Evolutionary conservation across 2,888 invertebrate species (phyloP), one percentile per base, ranked within the genome.

Genomic region (Melieria crassipennis): DNA sequence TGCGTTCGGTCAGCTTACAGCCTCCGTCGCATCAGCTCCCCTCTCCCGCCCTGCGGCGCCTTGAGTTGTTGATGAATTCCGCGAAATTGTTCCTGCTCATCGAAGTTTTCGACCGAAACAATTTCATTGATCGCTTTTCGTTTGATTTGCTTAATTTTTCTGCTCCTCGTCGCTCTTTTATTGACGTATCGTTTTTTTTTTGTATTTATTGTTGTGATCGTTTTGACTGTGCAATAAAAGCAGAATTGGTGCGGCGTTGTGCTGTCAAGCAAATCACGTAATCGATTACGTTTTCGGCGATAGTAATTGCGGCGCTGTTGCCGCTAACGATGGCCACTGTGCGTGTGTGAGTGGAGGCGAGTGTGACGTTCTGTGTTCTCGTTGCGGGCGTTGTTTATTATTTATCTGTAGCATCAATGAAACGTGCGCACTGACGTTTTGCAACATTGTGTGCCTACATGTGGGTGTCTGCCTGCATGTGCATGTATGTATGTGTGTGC

Each of bases 271-370:
- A 55, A 62, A 63, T 69, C 63, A 73, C 72, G 69, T 73, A 77
- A 77, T 75, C 76, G 75, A 75, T 77, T 75, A 75, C 73, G 76
- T 77, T 75, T 65, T 70, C 60, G 60, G 70, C 61, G 55, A 67
- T 30, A 30, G 30, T 30, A 30, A 30, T 30, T 30, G 30, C 30
- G 30, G 30, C 30, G 30, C 30, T 30, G 60, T 67, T 13, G 50
- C 58, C 43, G 47, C 46, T 42, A 55, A 30, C 47, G 48, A 10
- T 58, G 48, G 9, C 45, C 52, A 45, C 30, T 45, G 43, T 64
- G 7, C 10, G 4, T 6, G 61, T 46, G 42, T 13, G 30, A 30
- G 30, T 30, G 30, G 30, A n/a, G 30, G 1, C 30, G 3, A 30
- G 30, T 30, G 30, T 30, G 30, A 30, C 30, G 30, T 30, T 30